These are phyloP conservation scores for Zalophus californianus DNA, from an alignment of 2,797 vertebrate species.

Conservation along the genomic window DNA sequence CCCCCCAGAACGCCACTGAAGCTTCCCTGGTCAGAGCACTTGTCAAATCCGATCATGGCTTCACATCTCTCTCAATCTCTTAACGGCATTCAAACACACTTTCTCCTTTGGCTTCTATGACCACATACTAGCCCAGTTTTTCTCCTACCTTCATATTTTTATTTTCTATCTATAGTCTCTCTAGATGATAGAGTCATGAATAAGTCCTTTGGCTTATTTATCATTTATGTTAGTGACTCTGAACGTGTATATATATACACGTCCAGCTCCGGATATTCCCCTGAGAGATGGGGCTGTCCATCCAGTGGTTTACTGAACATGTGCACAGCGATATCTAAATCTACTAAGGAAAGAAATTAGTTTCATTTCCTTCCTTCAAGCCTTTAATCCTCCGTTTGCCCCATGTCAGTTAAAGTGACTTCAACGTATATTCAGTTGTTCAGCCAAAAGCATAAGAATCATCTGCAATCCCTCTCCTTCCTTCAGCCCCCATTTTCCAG, in stretches of 20 bases:
- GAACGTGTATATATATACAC: not conserved
- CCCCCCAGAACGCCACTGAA: accelerated
- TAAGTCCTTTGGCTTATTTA: not conserved
- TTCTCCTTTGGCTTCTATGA: not conserved
- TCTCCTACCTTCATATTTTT: not conserved
- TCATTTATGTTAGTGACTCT: not conserved
- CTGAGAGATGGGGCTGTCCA: not conserved
- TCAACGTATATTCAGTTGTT: not conserved
- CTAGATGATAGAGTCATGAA: not conserved
- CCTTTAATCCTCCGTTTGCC: not conserved
- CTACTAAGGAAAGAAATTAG: not conserved
- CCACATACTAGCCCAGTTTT: not conserved
- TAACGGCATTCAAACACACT: not conserved
- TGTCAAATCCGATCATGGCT: not conserved
- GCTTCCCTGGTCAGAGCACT: not conserved
- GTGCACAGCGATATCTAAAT: not conserved
- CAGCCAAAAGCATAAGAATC: accelerated
- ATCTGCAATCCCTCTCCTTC: not conserved
- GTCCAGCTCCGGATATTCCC: not conserved
- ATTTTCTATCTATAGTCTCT: not conserved
- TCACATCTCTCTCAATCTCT: not conserved
- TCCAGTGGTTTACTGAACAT: not conserved
- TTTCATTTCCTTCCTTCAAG: not conserved
- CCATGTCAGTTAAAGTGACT: not conserved
- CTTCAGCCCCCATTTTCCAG: not conserved